Evolutionary conservation across 2,888 invertebrate genomes (phyloP).

Genomic region (Hirtodrosophila confusa): DNA sequence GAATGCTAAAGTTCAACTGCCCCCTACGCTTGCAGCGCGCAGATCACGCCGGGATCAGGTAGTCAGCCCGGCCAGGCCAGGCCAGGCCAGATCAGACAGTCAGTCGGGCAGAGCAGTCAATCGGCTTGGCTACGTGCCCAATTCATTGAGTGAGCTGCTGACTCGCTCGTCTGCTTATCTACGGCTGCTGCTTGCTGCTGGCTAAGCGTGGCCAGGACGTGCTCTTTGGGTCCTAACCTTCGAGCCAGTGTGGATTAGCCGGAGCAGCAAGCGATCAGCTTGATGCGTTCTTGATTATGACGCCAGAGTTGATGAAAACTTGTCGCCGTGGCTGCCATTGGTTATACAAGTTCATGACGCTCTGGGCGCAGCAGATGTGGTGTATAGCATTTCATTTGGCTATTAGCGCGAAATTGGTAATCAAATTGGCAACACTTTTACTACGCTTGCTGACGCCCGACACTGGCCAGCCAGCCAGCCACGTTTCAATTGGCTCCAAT

Average conservation of each 20-base stretch:
- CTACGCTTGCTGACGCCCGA: slow-evolving; percentile 27
- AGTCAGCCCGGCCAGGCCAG: background rate
- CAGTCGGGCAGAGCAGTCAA: slow-evolving; percentile 1
- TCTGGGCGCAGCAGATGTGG: slow-evolving; percentile 4
- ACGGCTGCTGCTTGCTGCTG: background rate
- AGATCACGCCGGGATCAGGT: slow-evolving; percentile 9
- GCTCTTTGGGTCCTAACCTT: background rate
- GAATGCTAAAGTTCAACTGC: slow-evolving; percentile 41
- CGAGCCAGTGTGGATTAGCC: too few relatives aligned
- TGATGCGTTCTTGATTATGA: slow-evolving; percentile 6
- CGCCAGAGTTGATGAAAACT: slow-evolving; percentile 15
- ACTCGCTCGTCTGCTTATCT: slow-evolving; percentile 4
- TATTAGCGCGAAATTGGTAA: slow-evolving; percentile 68
- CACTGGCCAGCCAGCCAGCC: slow-evolving; percentile 4
- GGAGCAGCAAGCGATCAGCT: background rate
- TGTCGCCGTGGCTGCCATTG: slow-evolving; percentile 16
- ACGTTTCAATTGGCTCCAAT: slow-evolving; percentile 47
- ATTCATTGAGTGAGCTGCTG: slow-evolving; percentile 9
- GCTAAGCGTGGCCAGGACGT: slow-evolving; percentile 33
- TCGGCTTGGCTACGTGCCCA: slow-evolving; percentile 48
- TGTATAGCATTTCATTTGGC: slow-evolving; percentile 41
- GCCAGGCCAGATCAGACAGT: slow-evolving; percentile 6
- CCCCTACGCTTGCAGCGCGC: background rate
- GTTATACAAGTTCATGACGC: slow-evolving; percentile 46
- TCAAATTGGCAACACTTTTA: slow-evolving; percentile 72